Base-by-base conservation (phyloP, 2,797 vertebrate genomes). In the Adrianichthys oophorus region DNA sequence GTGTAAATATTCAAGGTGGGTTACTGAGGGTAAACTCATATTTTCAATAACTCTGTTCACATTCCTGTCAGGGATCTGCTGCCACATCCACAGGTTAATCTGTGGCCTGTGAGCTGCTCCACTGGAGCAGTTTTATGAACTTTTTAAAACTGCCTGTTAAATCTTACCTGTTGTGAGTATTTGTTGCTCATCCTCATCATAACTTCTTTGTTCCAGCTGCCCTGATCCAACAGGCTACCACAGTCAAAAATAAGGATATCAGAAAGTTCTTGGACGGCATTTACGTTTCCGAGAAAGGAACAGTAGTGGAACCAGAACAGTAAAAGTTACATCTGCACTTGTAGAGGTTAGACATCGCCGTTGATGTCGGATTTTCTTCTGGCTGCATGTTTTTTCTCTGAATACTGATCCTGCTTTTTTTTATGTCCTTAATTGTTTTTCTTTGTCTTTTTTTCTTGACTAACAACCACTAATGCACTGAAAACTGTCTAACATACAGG, bases 231-330 rank as follows among this genome's bases (percentile, higher is more conserved):
- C 97, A 99, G 87, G 96, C 98, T 64, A 99, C 97, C 63, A 98
- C 98, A 70, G 97, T 98, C 65, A 99, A 98, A 94, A 99, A 99
- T 80, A 99, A 99, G 90, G 98, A 99, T 93, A 99, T 99, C 92
- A 91, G 97, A 80, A 99, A 99, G 75, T 98, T 99, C 92, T 94
- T 99, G 93, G 97, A 98, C 1, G 97, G 98, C 83, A 98, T 98
- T 90, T 99, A 99, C 61, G 97, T 99, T 52, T 98, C 97, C 0
- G 98, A 99, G 89, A 99, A 98, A 82, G 97, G 96, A 92, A 98
- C 96, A 69, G 97, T 99, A 68, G 60, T 89, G 84, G 91, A 92
- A 1, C 54, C 89, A 21, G 92, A 95, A 67, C 86, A 95, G 32
- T 99, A 93, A 91, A 92, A 55, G 55, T 70, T 41, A 15, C 70